Base-by-base conservation (phyloP, 2,797 vertebrate species). In the Pelochelys cantorii region DNA sequence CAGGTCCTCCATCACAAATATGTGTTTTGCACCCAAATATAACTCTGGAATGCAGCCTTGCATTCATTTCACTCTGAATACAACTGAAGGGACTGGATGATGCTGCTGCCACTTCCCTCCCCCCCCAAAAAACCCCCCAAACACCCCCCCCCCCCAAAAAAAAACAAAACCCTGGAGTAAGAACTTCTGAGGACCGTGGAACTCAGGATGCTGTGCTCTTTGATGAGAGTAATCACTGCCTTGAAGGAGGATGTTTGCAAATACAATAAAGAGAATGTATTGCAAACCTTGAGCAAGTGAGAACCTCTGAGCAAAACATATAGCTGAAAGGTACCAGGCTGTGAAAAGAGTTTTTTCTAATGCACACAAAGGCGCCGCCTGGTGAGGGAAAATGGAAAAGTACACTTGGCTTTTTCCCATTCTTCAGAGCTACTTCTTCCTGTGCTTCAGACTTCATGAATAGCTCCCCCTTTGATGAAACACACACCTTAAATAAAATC, bases 291-390 rank as follows among this genome's bases (percentile, higher is more conserved):
- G 83, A 68, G 18, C 13, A 81, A 74, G 48, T 42, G 53, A 83
- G 37, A 22, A 55, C 85, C 37, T 15, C 18, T 77, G 34, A 81
- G 79, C 78, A 81, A 18, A 84, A 81, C 31, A 11, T 60, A 57
- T 68, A 68, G 5, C 62, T 78, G n/a, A 55, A 71, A 83, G 10
- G 0, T 10, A 3, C 25, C 14, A 48, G 22, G 6, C 57, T 18
- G 17, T 18, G n/a, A 48, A 75, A 60, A 87, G 55, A 81, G 12
- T 3, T 0, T 60, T 83, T 55, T 80, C 29, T 25, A 53, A 18
- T 14, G 23, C 15, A 8, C 29, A 48, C 8, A 13, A 0, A 0
- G 75, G 29, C 25, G n/a, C 65, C 56, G 25, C 17, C 42, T 53
- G 18, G 42, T 57, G 82, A 48, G 57, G 56, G 71, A 8, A 1